phyloP scores from a whole-genome alignment of 2,113 vertebrate species.

The Embiotoca jacksoni region DNA sequence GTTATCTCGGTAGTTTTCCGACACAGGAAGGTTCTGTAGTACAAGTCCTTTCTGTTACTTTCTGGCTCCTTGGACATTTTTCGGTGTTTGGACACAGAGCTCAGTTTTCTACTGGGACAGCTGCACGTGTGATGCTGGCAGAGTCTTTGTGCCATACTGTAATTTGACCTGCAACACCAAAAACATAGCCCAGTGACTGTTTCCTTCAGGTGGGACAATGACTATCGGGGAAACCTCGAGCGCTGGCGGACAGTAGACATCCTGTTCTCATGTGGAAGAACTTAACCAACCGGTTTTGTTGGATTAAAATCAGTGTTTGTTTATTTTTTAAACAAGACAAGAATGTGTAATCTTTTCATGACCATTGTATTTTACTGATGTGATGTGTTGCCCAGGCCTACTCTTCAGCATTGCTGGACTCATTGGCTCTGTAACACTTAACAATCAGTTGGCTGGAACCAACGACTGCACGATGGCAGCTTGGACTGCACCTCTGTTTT shows the following conservation, averaged over 20 bases:
- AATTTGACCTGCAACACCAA: slow-evolving; percentile 27
- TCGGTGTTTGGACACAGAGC: slow-evolving; percentile 11
- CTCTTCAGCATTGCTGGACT: not conserved
- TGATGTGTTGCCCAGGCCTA: too few relatives aligned
- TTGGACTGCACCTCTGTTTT: too few relatives aligned
- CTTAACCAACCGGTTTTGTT: not conserved
- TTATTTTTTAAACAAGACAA: too few relatives aligned
- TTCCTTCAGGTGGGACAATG: slow-evolving; percentile 16
- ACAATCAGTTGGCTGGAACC: too few relatives aligned
- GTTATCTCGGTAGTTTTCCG: not conserved
- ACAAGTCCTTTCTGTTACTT: slow-evolving; percentile 17
- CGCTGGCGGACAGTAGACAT: not conserved
- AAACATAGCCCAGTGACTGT: slow-evolving; percentile 17
- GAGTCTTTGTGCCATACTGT: slow-evolving; percentile 26
- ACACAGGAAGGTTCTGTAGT: not conserved
- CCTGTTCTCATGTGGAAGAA: not conserved
- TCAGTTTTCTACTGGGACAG: slow-evolving; percentile 18
- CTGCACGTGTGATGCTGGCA: slow-evolving; percentile 19
- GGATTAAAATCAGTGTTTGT: too few relatives aligned
- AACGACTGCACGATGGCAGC: too few relatives aligned
- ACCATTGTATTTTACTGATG: too few relatives aligned
- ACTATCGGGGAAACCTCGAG: not conserved
- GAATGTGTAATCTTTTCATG: too few relatives aligned
- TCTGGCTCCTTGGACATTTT: slow-evolving; percentile 13
- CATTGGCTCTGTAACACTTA: not conserved